phyloP scores from a whole-genome alignment of 2,113 vertebrate genomes.

The Chloroceryle aenea region DNA sequence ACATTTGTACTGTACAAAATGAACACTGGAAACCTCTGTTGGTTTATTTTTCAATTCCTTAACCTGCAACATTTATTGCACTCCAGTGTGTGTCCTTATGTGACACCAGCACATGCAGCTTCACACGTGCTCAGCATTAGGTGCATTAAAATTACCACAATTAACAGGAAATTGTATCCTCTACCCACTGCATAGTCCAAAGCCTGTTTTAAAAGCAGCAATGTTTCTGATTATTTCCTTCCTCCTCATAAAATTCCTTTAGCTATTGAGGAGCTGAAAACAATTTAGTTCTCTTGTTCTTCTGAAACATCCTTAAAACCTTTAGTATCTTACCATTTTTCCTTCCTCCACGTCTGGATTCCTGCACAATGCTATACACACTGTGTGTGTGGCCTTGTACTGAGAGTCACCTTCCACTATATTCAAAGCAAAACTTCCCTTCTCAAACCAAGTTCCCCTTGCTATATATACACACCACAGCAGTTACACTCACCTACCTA shows the following conservation, averaged over 20 bases:
- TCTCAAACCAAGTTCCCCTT: not conserved
- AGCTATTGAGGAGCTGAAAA: not conserved
- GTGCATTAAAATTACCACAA: not conserved
- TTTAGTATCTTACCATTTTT: not conserved
- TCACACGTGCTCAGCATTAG: not conserved
- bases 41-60: not conserved
- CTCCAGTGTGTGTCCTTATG: not conserved
- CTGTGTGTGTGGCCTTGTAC: not conserved
- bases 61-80: not conserved
- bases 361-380: not conserved
- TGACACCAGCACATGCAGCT: not conserved
- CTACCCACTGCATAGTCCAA: not conserved
- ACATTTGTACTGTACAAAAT: not conserved
- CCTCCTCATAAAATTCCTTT: not conserved
- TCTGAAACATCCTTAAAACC: not conserved
- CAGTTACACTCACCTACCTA: not conserved
- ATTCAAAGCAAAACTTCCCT: not conserved
- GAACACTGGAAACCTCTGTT: not conserved
- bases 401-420: accelerated
- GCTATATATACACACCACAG: not conserved
- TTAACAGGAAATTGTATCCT: not conserved
- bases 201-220: not conserved
- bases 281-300: not conserved
- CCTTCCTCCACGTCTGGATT: not conserved
- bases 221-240: not conserved